These are phyloP conservation scores for Charina bottae DNA, from an alignment of 2,113 vertebrate species.

Conservation along the genomic window DNA sequence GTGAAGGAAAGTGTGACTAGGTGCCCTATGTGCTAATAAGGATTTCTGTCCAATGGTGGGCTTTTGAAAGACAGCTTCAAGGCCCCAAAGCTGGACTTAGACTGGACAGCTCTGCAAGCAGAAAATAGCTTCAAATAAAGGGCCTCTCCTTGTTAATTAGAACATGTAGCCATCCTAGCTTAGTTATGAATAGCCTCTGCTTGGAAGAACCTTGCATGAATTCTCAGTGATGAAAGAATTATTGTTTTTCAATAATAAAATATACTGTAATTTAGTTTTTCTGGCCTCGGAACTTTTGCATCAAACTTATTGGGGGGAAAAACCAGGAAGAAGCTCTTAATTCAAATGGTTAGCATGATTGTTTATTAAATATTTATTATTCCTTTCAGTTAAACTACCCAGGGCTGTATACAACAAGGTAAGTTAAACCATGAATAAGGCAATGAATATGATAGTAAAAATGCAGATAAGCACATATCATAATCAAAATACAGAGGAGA, in stretches of 20 bases:
- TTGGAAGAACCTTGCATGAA: not conserved
- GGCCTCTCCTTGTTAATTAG: not conserved
- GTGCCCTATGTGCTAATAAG: too few relatives aligned
- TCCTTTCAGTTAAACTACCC: not conserved
- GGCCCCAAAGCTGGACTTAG: not conserved
- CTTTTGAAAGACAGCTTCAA: not conserved
- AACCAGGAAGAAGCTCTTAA: not conserved
- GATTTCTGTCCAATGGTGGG: not conserved
- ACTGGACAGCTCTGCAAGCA: not conserved
- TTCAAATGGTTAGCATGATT: not conserved
- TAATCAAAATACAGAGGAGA: not conserved
- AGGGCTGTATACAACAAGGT: not conserved
- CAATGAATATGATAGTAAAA: not conserved
- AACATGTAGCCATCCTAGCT: not conserved
- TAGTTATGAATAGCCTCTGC: not conserved
- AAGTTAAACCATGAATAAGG: not conserved
- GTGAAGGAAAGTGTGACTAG: not conserved
- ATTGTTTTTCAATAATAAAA: slow-evolving; percentile 8
- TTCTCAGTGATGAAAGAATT: not conserved
- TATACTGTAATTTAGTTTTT: not conserved
- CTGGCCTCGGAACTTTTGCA: not conserved
- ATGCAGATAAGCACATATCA: not conserved
- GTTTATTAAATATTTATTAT: not conserved
- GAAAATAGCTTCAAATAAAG: not conserved
- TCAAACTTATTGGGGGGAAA: not conserved